Evolutionary conservation across 2,797 vertebrate species (phyloP).

Genomic region (Chelon auratus): DNA sequence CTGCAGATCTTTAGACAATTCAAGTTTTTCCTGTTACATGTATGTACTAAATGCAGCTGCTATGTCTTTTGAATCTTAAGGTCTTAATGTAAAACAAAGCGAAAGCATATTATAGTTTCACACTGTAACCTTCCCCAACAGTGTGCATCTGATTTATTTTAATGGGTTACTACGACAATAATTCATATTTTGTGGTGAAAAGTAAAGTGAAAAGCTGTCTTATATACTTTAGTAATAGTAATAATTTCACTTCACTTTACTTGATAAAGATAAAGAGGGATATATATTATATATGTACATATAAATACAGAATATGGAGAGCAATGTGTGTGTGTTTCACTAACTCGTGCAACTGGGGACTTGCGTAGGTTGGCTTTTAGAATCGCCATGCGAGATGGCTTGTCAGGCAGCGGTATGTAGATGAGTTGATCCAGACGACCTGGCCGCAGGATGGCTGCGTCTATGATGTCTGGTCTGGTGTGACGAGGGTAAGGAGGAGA

Average conservation of each 20-base stretch:
- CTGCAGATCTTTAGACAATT: no score
- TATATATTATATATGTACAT: neutral
- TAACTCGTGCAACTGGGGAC: conserved; percentile 68
- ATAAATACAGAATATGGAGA: neutral
- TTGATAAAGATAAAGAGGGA: no score
- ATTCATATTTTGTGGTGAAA: no score
- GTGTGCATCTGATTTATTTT: no score
- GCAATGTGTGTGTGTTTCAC: conserved; percentile 18
- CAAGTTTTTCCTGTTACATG: neutral
- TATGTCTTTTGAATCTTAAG: no score
- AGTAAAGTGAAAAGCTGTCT: no score
- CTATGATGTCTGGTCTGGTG: conserved; percentile 93
- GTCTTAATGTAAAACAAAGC: neutral
- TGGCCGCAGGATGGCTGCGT: conserved; percentile 93
- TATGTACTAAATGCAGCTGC: neutral
- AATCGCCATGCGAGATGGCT: conserved; percentile 80
- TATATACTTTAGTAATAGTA: no score
- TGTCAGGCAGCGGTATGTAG: conserved; percentile 94
- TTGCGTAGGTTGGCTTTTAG: conserved; percentile 96
- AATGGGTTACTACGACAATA: no score
- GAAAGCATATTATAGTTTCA: no score
- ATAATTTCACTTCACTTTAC: no score
- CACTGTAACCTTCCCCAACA: no score
- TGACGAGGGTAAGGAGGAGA: neutral
- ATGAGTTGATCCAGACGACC: conserved; percentile 95